Evolutionary conservation across 1,140 invertebrate genomes (phyloP).

Genomic region (Anoplolepis gracilipes): DNA sequence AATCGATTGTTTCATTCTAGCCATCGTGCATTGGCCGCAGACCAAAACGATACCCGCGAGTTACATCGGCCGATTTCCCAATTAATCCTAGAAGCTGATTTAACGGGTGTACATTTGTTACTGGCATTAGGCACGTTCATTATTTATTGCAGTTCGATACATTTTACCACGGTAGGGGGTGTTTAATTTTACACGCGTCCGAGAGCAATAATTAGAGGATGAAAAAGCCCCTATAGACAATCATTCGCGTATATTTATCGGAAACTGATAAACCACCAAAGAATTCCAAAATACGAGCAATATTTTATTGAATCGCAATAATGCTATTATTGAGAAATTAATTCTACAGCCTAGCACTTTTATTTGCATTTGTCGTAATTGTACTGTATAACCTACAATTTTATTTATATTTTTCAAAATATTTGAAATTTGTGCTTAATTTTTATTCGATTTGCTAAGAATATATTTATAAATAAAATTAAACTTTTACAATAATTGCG

Average conservation of each 20-base stretch:
- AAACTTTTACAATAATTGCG: neutral
- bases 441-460: neutral
- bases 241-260: constrained; percentile 57
- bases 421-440: neutral
- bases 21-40: constrained; percentile 21
- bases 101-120: constrained; percentile 61
- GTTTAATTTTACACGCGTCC: constrained; percentile 59
- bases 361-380: neutral
- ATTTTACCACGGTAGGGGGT: constrained; percentile 37
- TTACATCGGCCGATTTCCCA: constrained; percentile 60
- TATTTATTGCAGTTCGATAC: constrained; percentile 53
- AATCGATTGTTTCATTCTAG: constrained; percentile 53
- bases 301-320: constrained; percentile 50
- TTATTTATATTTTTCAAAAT: neutral
- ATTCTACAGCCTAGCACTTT: neutral
- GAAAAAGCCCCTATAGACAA: constrained; percentile 43
- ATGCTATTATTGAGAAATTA: constrained; percentile 50
- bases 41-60: constrained; percentile 56
- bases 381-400: neutral
- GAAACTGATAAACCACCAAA: constrained; percentile 49
- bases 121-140: constrained; percentile 51
- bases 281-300: constrained; percentile 33
- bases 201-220: constrained; percentile 47
- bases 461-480: constrained; percentile 12
- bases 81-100: constrained; percentile 64